Conservation (phyloP, 1,140 invertebrate species). For the Chymomyza costata region DNA sequence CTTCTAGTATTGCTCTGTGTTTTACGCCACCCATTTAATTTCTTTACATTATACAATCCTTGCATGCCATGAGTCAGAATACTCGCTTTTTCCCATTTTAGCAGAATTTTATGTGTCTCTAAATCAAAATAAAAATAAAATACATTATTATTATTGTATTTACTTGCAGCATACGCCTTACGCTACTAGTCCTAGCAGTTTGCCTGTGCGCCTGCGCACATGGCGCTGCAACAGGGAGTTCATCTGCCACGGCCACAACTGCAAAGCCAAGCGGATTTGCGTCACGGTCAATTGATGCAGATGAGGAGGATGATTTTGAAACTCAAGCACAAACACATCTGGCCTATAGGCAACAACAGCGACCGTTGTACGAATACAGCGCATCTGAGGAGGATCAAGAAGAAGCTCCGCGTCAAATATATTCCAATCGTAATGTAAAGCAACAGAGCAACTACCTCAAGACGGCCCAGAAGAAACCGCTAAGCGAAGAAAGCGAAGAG, state of each 20-base stretch:
- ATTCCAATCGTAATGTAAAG: constrained; percentile 59
- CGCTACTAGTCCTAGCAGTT: constrained; percentile 47
- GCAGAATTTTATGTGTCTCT: background rate
- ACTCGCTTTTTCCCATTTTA: constrained; percentile 20
- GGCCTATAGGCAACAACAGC: constrained; percentile 57
- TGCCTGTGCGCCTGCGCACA: constrained; percentile 32
- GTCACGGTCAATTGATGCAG: constrained; percentile 58
- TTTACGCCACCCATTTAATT: background rate
- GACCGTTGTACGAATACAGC: constrained; percentile 58
- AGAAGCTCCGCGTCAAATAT: constrained; percentile 65
- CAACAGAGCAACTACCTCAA: constrained; percentile 62
- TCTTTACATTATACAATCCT: no score
- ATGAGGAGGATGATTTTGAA: constrained; percentile 69
- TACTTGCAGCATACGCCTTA: constrained; percentile 19
- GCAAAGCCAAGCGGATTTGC: constrained; percentile 65
- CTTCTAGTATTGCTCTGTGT: no score
- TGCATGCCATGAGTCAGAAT: background rate
- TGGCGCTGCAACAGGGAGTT: constrained; percentile 44
- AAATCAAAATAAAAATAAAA: background rate
- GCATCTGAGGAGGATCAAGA: constrained; percentile 73
- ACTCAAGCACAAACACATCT: constrained; percentile 69
- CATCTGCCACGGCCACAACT: constrained; percentile 58
- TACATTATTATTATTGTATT: no score
- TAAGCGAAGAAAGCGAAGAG: constrained; percentile 62
- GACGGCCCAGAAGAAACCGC: constrained; percentile 49